Evolutionary conservation across 1,140 invertebrate species (phyloP).

Genomic region (Halictus rubicundus): DNA sequence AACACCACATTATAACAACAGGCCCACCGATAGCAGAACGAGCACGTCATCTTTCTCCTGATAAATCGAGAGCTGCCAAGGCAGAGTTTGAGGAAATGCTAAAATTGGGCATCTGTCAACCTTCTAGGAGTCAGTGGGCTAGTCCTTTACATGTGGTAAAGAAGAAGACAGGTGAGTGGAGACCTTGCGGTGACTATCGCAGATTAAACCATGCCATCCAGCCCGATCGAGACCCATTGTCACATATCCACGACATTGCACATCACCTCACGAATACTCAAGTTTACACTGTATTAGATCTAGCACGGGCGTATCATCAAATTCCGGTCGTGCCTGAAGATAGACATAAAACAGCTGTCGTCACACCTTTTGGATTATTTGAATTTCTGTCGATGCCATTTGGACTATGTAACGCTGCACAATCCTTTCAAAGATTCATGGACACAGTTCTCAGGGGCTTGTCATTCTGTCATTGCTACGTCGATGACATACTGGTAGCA

Average conservation of each 20-base stretch:
- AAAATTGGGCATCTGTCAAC: background rate
- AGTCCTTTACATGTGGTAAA: constrained; percentile 17
- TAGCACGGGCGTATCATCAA: background rate
- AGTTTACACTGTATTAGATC: background rate
- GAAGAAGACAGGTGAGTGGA: constrained; percentile 56
- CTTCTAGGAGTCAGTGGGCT: background rate
- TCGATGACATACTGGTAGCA: constrained; percentile 58
- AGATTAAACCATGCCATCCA: constrained; percentile 62
- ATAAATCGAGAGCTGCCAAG: background rate
- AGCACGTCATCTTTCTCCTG: background rate
- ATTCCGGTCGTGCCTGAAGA: background rate
- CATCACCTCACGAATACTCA: background rate
- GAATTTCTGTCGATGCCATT: constrained; percentile 3
- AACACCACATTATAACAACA: background rate
- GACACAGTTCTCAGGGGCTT: constrained; percentile 50
- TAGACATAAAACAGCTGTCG: constrained; percentile 64
- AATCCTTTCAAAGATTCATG: constrained; percentile 60
- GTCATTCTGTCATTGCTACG: constrained; percentile 52
- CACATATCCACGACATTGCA: constrained; percentile 48
- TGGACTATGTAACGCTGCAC: constrained; percentile 73
- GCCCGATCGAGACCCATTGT: constrained; percentile 76
- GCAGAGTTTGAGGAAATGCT: background rate
- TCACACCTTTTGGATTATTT: constrained; percentile 11
- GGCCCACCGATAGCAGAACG: background rate
- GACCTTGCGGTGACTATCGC: constrained; percentile 65